phyloP scores from a whole-genome alignment of 2,113 vertebrate genomes.

The Bufo bufo region DNA sequence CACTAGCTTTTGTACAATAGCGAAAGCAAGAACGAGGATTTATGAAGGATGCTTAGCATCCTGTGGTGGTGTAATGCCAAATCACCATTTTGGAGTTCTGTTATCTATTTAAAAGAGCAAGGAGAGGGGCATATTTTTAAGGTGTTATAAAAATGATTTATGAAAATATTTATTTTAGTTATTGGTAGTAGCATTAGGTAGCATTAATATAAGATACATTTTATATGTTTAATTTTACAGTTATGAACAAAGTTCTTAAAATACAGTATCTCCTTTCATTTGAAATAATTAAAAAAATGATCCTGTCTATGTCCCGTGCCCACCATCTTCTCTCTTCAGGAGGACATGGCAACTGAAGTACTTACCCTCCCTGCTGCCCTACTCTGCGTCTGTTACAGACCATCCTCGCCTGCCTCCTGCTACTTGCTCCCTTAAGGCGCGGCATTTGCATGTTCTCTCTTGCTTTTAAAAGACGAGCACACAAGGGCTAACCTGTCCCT shows the following conservation, averaged over 20 bases:
- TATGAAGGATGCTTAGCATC: slow-evolving; percentile 58
- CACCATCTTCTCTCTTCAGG: too few species aligned
- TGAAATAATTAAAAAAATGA: too few species aligned
- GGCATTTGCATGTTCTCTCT: too few species aligned
- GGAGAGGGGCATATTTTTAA: slow-evolving; percentile 5
- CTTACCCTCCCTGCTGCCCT: too few species aligned
- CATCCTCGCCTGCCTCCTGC: too few species aligned
- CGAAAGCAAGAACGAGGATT: slow-evolving; percentile 67
- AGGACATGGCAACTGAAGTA: too few species aligned
- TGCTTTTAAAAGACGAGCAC: too few species aligned
- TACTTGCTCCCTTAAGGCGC: too few species aligned
- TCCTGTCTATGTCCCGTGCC: too few species aligned
- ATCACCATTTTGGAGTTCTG: slow-evolving; percentile 21
- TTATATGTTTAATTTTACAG: not conserved
- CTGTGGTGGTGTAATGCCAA: slow-evolving; percentile 62
- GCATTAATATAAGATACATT: not conserved
- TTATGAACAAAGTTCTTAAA: not conserved
- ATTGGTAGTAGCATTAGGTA: not conserved
- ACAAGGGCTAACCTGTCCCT: too few species aligned
- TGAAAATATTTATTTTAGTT: not conserved
- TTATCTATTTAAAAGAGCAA: slow-evolving; percentile 40
- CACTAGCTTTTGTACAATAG: slow-evolving; percentile 69
- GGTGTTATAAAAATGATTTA: not conserved
- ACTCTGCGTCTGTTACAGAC: too few species aligned
- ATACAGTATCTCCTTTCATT: not conserved